Evolutionary conservation across 1,140 invertebrate genomes (phyloP), one percentile per base, ranked within the genome.

Genomic region (Nephila pilipes): DNA sequence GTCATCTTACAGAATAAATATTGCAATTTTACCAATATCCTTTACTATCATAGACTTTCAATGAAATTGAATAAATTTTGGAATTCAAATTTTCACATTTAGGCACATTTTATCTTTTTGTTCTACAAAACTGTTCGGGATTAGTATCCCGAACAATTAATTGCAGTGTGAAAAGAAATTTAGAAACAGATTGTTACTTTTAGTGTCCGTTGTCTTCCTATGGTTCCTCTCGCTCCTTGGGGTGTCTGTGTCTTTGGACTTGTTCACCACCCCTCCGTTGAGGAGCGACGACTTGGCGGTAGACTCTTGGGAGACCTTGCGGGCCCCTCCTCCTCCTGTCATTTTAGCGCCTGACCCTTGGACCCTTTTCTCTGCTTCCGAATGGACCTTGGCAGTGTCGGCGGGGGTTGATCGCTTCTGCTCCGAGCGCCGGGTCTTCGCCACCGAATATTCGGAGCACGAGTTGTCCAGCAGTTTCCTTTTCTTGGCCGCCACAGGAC

Each of bases 401-500:
- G 85, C 36, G 69, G 90, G 63, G 46, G 65, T 22, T 32, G 80
- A 22, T 57, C 65, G 60, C 55, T 88, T 92, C 29, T 88, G 79
- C 16, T 94, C 90, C 22, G 90, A 87, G 36, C 93, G 29, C 25
- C 81, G 38, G 60, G 94, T 94, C 88, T 90, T 94, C 29, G 85
- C 69, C 75, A 80, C 54, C 55, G 88, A 81, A 75, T 32, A 90
- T 90, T 94, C 93, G 69, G 90, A 20, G 65, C 80, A 46, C 94
- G 85, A 89, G 38, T 25, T 93, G 85, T 93, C 92, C 57, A 87
- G 32, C 38, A 90, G 80, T 81, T 93, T 94, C 32, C 94, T 79
- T 75, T 94, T 94, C 46, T 94, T 94, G 36, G 94, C 94, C 83
- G 94, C 94, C 63, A 95, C 80, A 57, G 95, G 95, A 94, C 95